These are phyloP conservation scores for Mesorhabditis sp. DNA, from an alignment of 2,888 invertebrate species.

Conservation along the genomic window DNA sequence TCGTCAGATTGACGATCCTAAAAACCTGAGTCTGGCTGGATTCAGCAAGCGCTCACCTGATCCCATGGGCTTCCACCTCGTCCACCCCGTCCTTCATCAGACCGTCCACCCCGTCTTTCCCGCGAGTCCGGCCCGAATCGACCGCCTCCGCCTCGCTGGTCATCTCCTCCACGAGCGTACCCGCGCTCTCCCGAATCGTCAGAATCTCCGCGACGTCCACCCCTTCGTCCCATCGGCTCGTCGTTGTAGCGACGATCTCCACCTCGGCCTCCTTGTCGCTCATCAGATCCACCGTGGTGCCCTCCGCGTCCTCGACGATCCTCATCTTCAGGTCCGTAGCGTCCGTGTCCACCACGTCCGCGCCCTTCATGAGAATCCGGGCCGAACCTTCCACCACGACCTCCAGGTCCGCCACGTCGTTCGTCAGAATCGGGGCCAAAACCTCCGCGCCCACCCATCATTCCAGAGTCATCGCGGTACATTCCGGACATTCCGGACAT, in stretches of 20 bases:
- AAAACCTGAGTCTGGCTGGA: too few relatives aligned
- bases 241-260: background rate
- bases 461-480: background rate
- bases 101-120: background rate
- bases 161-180: background rate
- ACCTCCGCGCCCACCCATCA: background rate
- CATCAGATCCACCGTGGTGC: slow-evolving; percentile 7
- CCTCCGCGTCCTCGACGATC: background rate
- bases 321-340: too few relatives aligned
- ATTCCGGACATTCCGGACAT: too few relatives aligned
- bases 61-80: background rate
- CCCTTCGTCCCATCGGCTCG: background rate
- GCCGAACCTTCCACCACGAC: background rate
- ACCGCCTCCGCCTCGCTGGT: background rate
- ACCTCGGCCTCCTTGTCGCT: background rate
- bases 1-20: too few relatives aligned
- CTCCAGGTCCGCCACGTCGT: background rate
- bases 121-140: background rate
- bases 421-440: background rate
- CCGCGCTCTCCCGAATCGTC: background rate
- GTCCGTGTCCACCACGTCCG: background rate
- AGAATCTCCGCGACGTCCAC: background rate
- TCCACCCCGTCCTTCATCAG: background rate
- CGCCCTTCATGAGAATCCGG: background rate
- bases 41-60: too few relatives aligned